phyloP scores from a whole-genome alignment of 2,888 invertebrate genomes.

The Sepioteuthis lessoniana region DNA sequence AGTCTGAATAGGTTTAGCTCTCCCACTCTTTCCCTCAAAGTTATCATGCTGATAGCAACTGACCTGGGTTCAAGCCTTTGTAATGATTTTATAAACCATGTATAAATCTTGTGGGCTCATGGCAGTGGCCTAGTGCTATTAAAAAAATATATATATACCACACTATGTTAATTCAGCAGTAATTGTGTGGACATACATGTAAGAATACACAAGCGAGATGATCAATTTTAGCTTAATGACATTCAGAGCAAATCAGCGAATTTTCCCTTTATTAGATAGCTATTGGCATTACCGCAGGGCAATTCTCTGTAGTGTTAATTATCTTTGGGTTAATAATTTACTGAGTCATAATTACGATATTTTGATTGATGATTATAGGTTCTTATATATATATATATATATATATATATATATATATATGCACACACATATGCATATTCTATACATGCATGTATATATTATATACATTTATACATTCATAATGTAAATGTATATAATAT shows the following conservation, averaged over 20 bases:
- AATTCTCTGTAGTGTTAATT: conserved; percentile 10
- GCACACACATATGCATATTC: no score
- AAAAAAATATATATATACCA: neutral
- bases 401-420: no score
- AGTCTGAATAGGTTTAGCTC: neutral
- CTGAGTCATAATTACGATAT: neutral
- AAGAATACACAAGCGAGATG: neutral
- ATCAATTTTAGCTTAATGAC: neutral
- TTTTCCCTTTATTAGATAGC: neutral
- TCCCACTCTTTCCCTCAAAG: neutral
- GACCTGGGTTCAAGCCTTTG: neutral
- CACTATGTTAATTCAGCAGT: neutral
- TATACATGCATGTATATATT: no score
- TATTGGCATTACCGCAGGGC: neutral
- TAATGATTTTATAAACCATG: neutral
- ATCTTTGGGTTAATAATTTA: conserved; percentile 33
- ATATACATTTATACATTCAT: no score
- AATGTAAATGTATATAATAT: no score
- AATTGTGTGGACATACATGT: neutral
- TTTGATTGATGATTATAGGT: neutral
- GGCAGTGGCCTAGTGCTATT: neutral
- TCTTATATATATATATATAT: no score
- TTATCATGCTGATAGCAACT: neutral
- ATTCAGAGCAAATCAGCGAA: neutral
- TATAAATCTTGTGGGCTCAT: neutral